Conservation (phyloP, 2,888 invertebrate species). For the Tetramorium bicarinatum region DNA sequence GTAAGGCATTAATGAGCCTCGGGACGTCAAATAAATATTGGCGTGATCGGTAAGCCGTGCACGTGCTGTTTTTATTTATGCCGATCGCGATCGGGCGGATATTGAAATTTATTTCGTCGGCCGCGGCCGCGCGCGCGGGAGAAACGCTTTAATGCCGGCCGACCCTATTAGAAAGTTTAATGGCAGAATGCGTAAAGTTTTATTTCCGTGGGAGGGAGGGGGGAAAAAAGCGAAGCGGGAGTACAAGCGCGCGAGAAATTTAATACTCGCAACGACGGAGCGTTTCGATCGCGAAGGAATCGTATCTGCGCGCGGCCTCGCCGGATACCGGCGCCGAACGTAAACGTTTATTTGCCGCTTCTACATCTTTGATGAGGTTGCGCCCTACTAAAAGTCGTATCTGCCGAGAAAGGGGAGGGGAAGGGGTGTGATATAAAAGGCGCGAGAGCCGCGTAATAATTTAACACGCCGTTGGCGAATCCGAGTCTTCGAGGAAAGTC, state of each 20-base stretch:
- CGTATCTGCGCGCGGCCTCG: conserved; percentile 30
- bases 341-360: conserved; percentile 55
- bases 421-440: conserved; percentile 43
- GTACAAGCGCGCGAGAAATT: conserved; percentile 37
- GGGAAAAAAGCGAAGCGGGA: neutral
- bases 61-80: conserved; percentile 48
- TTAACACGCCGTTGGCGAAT: conserved; percentile 54
- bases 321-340: conserved; percentile 30
- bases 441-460: conserved; percentile 48
- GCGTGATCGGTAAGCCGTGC: conserved; percentile 41
- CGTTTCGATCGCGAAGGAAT: conserved; percentile 50
- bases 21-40: conserved; percentile 49
- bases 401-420: neutral
- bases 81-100: conserved; percentile 45
- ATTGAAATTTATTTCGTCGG: conserved; percentile 53
- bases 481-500: conserved; percentile 50
- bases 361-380: conserved; percentile 56
- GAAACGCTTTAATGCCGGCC: conserved; percentile 51
- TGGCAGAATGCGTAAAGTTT: conserved; percentile 57
- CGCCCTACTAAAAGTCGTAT: conserved; percentile 56
- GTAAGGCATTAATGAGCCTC: conserved; percentile 42
- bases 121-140: neutral
- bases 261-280: conserved; percentile 46
- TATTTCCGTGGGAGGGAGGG: conserved; percentile 39
- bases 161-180: conserved; percentile 57